A percentile compares a stretch with the other conserved stretches of the same genome.
phyloP scores from a whole-genome alignment of 1,140 invertebrate species.

The Calliphora vicina region DNA sequence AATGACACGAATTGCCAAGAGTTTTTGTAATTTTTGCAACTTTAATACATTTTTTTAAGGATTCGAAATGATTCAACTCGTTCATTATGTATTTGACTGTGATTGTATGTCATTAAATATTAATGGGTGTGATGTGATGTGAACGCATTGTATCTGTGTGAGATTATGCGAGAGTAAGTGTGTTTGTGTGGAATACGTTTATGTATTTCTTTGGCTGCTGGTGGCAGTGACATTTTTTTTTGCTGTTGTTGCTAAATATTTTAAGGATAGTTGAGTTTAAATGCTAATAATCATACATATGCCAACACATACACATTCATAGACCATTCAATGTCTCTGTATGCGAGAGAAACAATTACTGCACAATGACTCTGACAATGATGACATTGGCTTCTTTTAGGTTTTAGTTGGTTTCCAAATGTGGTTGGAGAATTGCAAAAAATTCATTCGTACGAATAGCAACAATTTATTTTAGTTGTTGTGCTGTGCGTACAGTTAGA shows the following conservation, averaged over 20 bases:
- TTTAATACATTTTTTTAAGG: neutral
- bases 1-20: neutral
- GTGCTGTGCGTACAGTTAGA: neutral
- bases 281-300: neutral
- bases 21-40: neutral
- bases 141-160: too few relatives aligned
- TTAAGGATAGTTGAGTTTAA: neutral
- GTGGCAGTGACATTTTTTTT: neutral
- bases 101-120: neutral
- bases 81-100: too few relatives aligned
- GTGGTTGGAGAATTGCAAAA: too few relatives aligned
- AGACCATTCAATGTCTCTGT: neutral
- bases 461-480: too few relatives aligned
- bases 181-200: neutral
- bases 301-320: neutral
- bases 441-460: too few relatives aligned
- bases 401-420: neutral
- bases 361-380: neutral
- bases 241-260: neutral
- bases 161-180: too few relatives aligned
- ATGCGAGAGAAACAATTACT: neutral
- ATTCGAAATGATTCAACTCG: neutral
- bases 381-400: neutral
- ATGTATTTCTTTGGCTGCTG: neutral
- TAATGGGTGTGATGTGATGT: neutral